phyloP scores from a whole-genome alignment of 1,140 invertebrate genomes.

The Caerostris darwini region DNA sequence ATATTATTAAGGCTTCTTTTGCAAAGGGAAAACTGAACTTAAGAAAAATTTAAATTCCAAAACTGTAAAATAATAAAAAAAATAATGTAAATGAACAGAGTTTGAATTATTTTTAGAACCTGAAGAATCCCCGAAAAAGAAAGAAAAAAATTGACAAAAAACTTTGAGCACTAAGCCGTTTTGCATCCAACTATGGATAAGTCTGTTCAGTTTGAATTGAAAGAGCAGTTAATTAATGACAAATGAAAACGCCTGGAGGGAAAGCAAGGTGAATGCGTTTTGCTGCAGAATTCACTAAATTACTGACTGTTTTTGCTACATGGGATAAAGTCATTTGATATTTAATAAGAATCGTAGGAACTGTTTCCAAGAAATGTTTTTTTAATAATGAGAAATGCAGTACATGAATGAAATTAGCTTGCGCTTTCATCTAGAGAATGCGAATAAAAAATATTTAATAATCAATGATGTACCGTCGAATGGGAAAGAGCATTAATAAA shows the following conservation, averaged over 20 bases:
- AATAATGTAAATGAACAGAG: no score
- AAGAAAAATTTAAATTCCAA: no score
- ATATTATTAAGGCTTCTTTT: no score
- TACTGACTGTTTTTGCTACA: not conserved
- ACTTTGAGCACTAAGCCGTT: no score
- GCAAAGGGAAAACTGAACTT: no score
- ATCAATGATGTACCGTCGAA: not conserved
- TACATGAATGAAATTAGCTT: not conserved
- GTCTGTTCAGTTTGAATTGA: not conserved
- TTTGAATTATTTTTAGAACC: no score
- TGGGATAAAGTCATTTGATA: not conserved
- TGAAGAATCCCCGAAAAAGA: no score
- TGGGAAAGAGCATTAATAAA: not conserved
- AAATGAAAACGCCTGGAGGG: not conserved
- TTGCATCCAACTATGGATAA: no score
- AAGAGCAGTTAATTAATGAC: not conserved
- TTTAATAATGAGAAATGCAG: not conserved
- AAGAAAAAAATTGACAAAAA: no score
- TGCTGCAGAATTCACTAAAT: not conserved
- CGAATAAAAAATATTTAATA: not conserved
- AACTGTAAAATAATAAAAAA: no score
- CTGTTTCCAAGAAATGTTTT: not conserved
- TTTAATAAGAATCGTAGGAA: not conserved
- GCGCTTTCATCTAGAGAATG: not conserved
- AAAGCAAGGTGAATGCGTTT: not conserved